Percentiles rank a stretch among this genome's conserved stretches.
Evolutionary conservation across 2,113 vertebrate genomes (phyloP).

Genomic region (Paramisgurnus dabryanus): DNA sequence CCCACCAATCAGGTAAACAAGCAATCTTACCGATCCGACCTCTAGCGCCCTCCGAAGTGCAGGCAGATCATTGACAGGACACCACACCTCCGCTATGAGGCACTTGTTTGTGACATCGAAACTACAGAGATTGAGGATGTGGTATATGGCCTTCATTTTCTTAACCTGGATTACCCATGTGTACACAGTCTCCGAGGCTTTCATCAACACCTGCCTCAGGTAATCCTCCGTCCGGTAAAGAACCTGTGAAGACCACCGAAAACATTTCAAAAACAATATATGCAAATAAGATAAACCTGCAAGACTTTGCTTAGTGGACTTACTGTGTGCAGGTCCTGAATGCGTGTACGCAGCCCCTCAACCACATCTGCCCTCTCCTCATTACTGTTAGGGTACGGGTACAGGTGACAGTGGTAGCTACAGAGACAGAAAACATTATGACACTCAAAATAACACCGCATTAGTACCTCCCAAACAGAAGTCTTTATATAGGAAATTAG

Average conservation of each 20-base stretch:
- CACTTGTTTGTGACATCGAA: conserved; percentile 98
- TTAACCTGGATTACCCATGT: conserved; percentile 90
- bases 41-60: conserved; percentile 82
- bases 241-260: conserved; percentile 75
- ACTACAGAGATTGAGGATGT: conserved; percentile 94
- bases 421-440: conserved; percentile 27
- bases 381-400: conserved; percentile 87
- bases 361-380: conserved; percentile 86
- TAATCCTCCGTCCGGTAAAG: conserved; percentile 94
- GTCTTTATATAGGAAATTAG: neutral
- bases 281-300: neutral
- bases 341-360: conserved; percentile 86
- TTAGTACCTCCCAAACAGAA: neutral
- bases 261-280: neutral
- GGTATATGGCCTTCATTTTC: conserved; percentile 99
- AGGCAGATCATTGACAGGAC: conserved; percentile 84
- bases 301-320: conserved; percentile 41
- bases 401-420: conserved; percentile 94
- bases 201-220: conserved; percentile 87
- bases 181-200: conserved; percentile 88
- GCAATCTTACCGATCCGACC: conserved; percentile 87
- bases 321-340: conserved; percentile 91
- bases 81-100: conserved; percentile 97
- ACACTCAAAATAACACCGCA: neutral
- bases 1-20: neutral